Evolutionary conservation across 2,888 invertebrate species (phyloP).

Genomic region (Piscicola geometra): DNA sequence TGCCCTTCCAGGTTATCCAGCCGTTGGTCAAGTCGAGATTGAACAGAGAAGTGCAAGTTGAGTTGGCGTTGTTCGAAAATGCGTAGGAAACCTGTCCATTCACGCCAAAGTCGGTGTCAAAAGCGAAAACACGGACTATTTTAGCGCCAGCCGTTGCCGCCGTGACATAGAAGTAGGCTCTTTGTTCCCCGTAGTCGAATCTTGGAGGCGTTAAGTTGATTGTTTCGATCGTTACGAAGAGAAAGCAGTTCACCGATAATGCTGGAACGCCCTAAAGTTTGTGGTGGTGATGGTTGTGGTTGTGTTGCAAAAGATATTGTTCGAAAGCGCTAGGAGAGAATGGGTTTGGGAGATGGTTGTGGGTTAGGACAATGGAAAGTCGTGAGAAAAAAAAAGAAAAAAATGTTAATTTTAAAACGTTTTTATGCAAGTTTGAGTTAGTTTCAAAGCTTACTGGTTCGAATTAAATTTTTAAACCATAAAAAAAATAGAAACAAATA

Average conservation of each 20-base stretch:
- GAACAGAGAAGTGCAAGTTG: neutral
- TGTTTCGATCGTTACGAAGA: constrained; percentile 57
- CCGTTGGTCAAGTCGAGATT: constrained; percentile 37
- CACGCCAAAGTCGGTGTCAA: constrained; percentile 39
- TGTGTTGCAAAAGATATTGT: no score
- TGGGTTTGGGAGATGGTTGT: no score
- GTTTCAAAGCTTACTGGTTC: no score
- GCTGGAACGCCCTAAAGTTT: constrained; percentile 75
- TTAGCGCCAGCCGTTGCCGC: neutral
- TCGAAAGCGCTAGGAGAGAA: no score
- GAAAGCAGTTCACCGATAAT: constrained; percentile 93
- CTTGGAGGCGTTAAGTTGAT: constrained; percentile 51
- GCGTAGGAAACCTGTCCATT: constrained; percentile 40
- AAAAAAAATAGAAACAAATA: no score
- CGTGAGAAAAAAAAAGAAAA: neutral
- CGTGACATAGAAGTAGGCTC: neutral
- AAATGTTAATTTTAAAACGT: no score
- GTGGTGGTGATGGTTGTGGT: neutral
- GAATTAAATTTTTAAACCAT: no score
- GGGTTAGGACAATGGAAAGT: neutral
- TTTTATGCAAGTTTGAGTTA: no score
- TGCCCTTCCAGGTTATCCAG: constrained; percentile 38
- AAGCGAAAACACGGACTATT: constrained; percentile 39
- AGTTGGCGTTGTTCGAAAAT: neutral
- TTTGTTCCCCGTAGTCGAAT: constrained; percentile 46